Evolutionary conservation across 2,113 vertebrate genomes (phyloP), one percentile per base, ranked within the genome.

Genomic region (Tinamus guttatus): DNA sequence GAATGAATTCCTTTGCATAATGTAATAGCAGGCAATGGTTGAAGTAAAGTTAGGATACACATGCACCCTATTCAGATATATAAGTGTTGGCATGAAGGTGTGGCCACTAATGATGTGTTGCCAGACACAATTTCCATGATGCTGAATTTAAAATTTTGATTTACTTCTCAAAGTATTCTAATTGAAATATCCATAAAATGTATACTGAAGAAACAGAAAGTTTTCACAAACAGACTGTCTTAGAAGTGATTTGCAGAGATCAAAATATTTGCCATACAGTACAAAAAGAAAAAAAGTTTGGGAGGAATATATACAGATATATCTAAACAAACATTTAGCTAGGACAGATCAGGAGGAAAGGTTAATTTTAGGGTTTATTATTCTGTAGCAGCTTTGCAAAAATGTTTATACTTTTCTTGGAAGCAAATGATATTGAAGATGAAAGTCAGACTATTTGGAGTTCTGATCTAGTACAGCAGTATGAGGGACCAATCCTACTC

Each of bases 291-390:
- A 43, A 5, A 70, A 83, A 18, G 16, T 88, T 85, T 90, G 71
- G 88, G 93, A 92, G 20, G 49, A 87, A 78, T 77, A 28, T 49
- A 67, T 85, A 65, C 15, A 63, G 19, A 59, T 70, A 45, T 83
- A 63, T 81, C 59, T 85, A 95, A 93, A 62, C 56, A 87, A 88
- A 71, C 5, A 11, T 87, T 76, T 96, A 71, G 28, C 79, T 91
- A 47, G 52, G 85, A 69, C 38, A 76, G 43, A 86, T 58, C 34
- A 51, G 13, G 70, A 73, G 59, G 41, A 91, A 65, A 82, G 70
- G 79, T 85, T 82, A 45, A 71, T 91, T 79, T 89, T 79, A 62
- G 56, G 22, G 9, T 65, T 93, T 81, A 7, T 80, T 90, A 19
- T 82, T 84, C 67, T 87, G 54, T 75, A 62, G 32, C 34, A 71